Base-by-base conservation (phyloP, 1,140 invertebrate genomes). In the Pseudobourletiella spinata region DNA sequence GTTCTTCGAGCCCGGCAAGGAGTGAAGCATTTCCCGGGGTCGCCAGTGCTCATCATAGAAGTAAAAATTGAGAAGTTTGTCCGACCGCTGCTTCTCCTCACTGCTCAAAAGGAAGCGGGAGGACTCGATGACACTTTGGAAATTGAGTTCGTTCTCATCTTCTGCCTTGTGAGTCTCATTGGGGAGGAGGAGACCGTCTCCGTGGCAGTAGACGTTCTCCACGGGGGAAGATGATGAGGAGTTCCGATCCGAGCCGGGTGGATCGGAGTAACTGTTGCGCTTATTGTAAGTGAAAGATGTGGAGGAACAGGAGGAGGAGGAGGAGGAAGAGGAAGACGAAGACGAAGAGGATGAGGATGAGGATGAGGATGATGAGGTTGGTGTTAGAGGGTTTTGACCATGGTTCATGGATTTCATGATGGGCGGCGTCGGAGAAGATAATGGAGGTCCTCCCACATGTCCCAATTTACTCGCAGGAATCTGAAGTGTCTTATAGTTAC, bases 31-130 rank as follows among this genome's bases (percentile, higher is more conserved):
- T 11, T 59, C 57, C 11, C 11, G 32, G 15, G 67, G 67, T 42
- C 61, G 54, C 67, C 67, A 68, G 48, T 68, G 64, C 28, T 68
- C 59, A 3, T 68, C 67, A 25, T 65, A 63, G 60, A 68, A 68
- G 57, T 68, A 68, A 59, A 68, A 68, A 35, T 68, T 61, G 18
- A 59, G 52, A n/a, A 66, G 35, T 30, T 59, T 64, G 35, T 66
- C 64, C 24, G 29, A 57, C 59, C 64, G 43, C 51, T 66, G 64
- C 56, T 65, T 57, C 35, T 65, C 59, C 46, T 61, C 59, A 48
- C 43, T 61, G 11, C 16, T 51, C n/a, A 46, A 18, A 14, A 51
- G 6, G 14, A 25, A 6, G 20, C 24, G 0, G 25, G 46, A 8
- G 28, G 46, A 51, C 32, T 60, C 50, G 42, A 51, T 2, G 20